These are phyloP conservation scores for Salarias fasciatus DNA, from an alignment of 2,797 vertebrate genomes.

Conservation along the genomic window DNA sequence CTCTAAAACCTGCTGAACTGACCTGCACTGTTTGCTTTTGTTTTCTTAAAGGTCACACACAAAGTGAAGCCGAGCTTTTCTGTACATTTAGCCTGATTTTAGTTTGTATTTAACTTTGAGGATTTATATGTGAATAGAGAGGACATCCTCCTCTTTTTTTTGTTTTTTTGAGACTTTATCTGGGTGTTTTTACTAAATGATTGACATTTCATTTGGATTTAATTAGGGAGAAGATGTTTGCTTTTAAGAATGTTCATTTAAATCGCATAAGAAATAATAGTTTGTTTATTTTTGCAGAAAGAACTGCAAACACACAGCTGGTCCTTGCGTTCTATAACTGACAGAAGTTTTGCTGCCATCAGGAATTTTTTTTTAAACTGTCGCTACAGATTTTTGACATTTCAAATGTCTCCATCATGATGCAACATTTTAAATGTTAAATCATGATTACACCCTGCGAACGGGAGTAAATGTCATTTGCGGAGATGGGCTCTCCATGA, in stretches of 20 bases:
- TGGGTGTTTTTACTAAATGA: slow-evolving; percentile 56
- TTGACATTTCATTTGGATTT: slow-evolving; percentile 42
- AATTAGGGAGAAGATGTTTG: slow-evolving; percentile 18
- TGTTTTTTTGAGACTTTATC: slow-evolving; percentile 50
- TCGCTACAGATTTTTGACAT: slow-evolving; percentile 4
- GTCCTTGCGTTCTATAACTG: too few relatives aligned
- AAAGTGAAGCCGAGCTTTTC: slow-evolving; percentile 38
- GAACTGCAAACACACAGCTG: too few relatives aligned
- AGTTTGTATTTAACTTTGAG: slow-evolving; percentile 66
- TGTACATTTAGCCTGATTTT: slow-evolving; percentile 58
- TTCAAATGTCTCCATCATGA: slow-evolving; percentile 41
- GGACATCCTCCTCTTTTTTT: slow-evolving; percentile 35
- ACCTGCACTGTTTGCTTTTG: slow-evolving; percentile 66
- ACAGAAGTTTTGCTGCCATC: not conserved
- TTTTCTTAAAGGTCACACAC: slow-evolving; percentile 41
- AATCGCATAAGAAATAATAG: slow-evolving; percentile 3
- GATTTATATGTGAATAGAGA: slow-evolving; percentile 60
- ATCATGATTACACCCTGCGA: slow-evolving; percentile 30
- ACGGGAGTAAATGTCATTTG: not conserved
- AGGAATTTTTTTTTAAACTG: slow-evolving; percentile 1
- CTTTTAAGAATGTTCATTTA: slow-evolving; percentile 48
- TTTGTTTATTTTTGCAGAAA: not conserved
- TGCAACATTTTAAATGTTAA: slow-evolving; percentile 43
- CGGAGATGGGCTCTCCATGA: too few relatives aligned
- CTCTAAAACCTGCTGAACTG: slow-evolving; percentile 57